These are phyloP conservation scores for Cyrtodaria siliqua DNA, from an alignment of 2,888 invertebrate genomes.

Conservation along the genomic window DNA sequence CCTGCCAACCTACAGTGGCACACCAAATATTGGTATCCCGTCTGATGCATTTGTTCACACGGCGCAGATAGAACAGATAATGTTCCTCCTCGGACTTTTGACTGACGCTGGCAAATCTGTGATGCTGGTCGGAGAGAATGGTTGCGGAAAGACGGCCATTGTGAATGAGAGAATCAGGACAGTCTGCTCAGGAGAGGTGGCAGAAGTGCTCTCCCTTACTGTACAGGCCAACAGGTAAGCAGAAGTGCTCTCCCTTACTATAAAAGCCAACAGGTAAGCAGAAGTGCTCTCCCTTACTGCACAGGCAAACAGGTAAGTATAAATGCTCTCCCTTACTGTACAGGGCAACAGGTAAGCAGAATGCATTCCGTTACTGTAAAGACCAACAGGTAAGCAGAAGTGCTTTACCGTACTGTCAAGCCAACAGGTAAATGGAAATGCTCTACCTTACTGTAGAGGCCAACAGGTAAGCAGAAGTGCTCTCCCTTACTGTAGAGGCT, in stretches of 20 bases:
- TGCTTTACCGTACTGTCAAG: no score
- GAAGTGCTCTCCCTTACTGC: no score
- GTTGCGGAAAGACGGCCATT: constrained; percentile 85
- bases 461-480: no score
- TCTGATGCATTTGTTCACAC: constrained; percentile 85
- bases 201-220: constrained; percentile 83
- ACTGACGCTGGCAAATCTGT: constrained; percentile 84
- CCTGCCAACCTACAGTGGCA: constrained; percentile 82
- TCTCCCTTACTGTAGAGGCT: no score
- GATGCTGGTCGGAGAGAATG: constrained; percentile 84
- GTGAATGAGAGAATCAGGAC: constrained; percentile 84
- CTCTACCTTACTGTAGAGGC: no score
- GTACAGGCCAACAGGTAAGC: constrained; percentile 83
- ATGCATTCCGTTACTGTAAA: no score
- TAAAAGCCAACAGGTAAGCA: no score
- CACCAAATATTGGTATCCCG: constrained; percentile 83
- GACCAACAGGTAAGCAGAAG: no score
- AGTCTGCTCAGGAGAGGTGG: constrained; percentile 85
- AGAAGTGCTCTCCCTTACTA: no score
- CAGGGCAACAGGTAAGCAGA: constrained; percentile 84
- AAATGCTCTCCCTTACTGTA: constrained; percentile 81
- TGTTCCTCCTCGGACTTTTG: constrained; percentile 81
- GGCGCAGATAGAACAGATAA: constrained; percentile 71
- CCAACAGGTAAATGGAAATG: no score
- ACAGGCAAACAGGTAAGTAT: no score